phyloP scores from a whole-genome alignment of 2,888 invertebrate species.

The Drosophila nr. medialis region DNA sequence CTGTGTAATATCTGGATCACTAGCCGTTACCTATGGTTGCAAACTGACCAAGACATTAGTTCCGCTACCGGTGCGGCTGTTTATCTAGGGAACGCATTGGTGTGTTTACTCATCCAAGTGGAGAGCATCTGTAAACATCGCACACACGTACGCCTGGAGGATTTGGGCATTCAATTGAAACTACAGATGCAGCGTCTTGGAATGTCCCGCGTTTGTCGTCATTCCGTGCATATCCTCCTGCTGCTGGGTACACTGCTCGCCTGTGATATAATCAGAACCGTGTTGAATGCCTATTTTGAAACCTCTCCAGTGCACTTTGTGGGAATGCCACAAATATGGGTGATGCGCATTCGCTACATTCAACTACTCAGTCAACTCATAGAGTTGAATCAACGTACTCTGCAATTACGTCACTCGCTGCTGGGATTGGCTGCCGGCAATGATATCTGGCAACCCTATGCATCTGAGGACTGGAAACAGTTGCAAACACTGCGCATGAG shows the following conservation, averaged over 20 bases:
- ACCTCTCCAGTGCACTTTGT: conserved; percentile 47
- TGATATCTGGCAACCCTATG: conserved; percentile 71
- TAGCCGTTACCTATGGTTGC: background rate
- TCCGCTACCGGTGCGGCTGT: conserved; percentile 42
- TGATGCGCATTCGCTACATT: conserved; percentile 73
- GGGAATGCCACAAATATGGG: conserved; percentile 56
- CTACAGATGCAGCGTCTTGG: conserved; percentile 59
- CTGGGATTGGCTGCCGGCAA: conserved; percentile 61
- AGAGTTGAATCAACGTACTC: conserved; percentile 58
- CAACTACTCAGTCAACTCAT: conserved; percentile 71
- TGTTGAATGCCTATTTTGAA: conserved; percentile 33
- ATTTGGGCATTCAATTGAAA: conserved; percentile 44
- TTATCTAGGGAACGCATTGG: conserved; percentile 32
- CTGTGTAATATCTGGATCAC: conserved; percentile 15
- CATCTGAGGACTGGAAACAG: conserved; percentile 56
- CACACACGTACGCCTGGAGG: conserved; percentile 19
- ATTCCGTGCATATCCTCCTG: conserved; percentile 33
- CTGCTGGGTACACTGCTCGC: conserved; percentile 39
- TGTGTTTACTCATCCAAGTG: conserved; percentile 48
- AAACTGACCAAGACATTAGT: conserved; percentile 19
- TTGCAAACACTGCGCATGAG: conserved; percentile 70
- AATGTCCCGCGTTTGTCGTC: conserved; percentile 31
- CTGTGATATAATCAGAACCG: conserved; percentile 52
- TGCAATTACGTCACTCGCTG: conserved; percentile 52
- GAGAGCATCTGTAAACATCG: conserved; percentile 55